These are phyloP conservation scores for Oedothorax gibbosus DNA, from an alignment of 1,140 invertebrate genomes.

Conservation along the genomic window DNA sequence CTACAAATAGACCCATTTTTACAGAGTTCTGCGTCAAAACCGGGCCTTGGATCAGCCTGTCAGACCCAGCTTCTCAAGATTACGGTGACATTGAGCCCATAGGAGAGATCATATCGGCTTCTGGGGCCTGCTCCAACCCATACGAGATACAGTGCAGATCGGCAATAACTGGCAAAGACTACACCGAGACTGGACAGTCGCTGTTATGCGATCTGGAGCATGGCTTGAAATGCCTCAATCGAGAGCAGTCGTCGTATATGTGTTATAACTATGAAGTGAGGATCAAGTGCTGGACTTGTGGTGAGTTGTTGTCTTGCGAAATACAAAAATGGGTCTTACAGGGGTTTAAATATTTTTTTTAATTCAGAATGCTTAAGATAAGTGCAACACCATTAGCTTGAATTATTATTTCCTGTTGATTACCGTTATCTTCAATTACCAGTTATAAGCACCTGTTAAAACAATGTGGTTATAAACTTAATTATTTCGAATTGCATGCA, in stretches of 20 bases:
- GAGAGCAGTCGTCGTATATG: constrained; percentile 7
- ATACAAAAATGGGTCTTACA: no score
- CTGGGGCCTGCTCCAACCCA: constrained; percentile 63
- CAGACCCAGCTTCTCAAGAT: constrained; percentile 47
- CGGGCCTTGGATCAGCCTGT: constrained; percentile 66
- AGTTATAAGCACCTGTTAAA: no score
- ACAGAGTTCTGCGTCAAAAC: constrained; percentile 56
- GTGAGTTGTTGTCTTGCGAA: constrained; percentile 24
- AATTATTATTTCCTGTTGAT: no score
- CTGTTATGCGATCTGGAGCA: constrained; percentile 67
- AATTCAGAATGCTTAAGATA: no score
- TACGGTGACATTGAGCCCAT: constrained; percentile 62
- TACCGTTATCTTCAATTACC: no score
- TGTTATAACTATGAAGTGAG: constrained; percentile 67
- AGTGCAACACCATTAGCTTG: no score
- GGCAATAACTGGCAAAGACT: constrained; percentile 32
- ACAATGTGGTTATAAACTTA: no score
- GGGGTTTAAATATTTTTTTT: no score
- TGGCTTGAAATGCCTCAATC: constrained; percentile 68
- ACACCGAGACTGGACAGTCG: constrained; percentile 62
- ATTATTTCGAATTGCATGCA: no score
- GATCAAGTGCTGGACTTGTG: constrained; percentile 65
- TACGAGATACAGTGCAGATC: constrained; percentile 65
- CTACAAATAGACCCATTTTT: not conserved
- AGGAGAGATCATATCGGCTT: constrained; percentile 26